A percentile compares a stretch with the other conserved stretches of the same genome.
These are phyloP conservation scores for Apotomis turbidana DNA, from an alignment of 2,888 invertebrate species.

Conservation along the genomic window DNA sequence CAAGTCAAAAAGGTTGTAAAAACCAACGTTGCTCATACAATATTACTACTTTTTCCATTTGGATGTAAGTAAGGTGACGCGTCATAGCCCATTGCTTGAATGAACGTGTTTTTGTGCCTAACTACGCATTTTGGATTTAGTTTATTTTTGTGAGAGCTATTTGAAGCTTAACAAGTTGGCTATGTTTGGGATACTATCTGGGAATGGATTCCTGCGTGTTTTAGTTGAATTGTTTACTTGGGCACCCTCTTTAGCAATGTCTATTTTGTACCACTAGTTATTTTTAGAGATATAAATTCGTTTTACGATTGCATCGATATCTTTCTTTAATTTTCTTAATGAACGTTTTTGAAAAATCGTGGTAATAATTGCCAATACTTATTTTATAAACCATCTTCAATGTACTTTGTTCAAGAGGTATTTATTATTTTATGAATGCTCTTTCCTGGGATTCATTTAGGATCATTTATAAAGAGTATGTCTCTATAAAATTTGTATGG, in stretches of 20 bases:
- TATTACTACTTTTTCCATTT: neutral
- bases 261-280: neutral
- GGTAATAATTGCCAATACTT: too few relatives aligned
- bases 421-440: too few relatives aligned
- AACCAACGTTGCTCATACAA: neutral
- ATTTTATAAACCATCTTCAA: too few relatives aligned
- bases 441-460: too few relatives aligned
- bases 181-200: slow-evolving; percentile 5
- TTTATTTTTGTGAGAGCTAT: slow-evolving; percentile 33
- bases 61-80: slow-evolving; percentile 61
- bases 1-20: slow-evolving; percentile 7
- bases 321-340: too few relatives aligned
- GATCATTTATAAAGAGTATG: too few relatives aligned
- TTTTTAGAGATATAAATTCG: neutral
- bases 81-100: slow-evolving; percentile 63
- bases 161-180: slow-evolving; percentile 24
- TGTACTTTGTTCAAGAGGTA: too few relatives aligned
- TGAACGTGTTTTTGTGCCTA: slow-evolving; percentile 78
- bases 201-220: slow-evolving; percentile 13
- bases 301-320: too few relatives aligned
- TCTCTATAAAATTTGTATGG: too few relatives aligned
- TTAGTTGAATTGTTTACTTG: neutral
- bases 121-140: slow-evolving; percentile 58
- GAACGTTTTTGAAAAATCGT: too few relatives aligned
- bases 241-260: neutral